These are phyloP conservation scores for Drosophila meridiana DNA, from an alignment of 2,888 invertebrate genomes.

Conservation along the genomic window DNA sequence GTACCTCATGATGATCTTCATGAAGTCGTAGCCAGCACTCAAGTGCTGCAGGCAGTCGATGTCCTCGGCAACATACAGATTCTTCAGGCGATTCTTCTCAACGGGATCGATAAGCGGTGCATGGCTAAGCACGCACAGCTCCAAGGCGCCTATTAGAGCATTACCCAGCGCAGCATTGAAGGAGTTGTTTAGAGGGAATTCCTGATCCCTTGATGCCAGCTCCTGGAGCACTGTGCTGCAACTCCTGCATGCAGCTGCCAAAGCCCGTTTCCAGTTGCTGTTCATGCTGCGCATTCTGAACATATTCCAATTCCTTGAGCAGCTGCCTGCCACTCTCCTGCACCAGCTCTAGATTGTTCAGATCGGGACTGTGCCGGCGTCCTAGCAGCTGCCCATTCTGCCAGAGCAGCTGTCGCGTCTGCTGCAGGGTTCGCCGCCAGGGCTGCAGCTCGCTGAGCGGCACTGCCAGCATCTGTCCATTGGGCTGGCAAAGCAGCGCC, in stretches of 20 bases:
- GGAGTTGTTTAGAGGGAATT: conserved; percentile 16
- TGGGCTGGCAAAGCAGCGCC: conserved; percentile 70
- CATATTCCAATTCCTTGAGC: conserved; percentile 75
- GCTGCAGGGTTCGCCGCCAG: conserved; percentile 77
- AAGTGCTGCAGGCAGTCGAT: conserved; percentile 87
- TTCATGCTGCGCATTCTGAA: conserved; percentile 41
- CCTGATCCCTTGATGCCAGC: conserved; percentile 21
- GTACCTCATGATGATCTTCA: conserved; percentile 83
- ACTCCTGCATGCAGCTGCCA: conserved; percentile 40
- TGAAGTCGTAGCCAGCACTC: conserved; percentile 86
- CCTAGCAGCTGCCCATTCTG: conserved; percentile 83
- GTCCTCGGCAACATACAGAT: conserved; percentile 89
- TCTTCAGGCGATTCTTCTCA: conserved; percentile 90
- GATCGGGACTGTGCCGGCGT: conserved; percentile 39
- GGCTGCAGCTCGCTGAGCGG: conserved; percentile 79
- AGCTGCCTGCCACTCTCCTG: conserved; percentile 68
- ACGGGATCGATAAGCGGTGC: conserved; percentile 93
- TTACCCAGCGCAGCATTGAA: conserved; percentile 69
- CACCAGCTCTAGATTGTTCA: conserved; percentile 49
- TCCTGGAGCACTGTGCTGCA: conserved; percentile 53
- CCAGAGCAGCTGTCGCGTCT: conserved; percentile 86
- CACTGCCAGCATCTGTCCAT: conserved; percentile 78
- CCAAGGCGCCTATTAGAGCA: conserved; percentile 86
- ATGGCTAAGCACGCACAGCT: conserved; percentile 87
- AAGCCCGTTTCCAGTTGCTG: conserved; percentile 38